Evolutionary conservation across 2,113 vertebrate genomes (phyloP), one percentile per base, ranked within the genome.

Genomic region (Sapayoa aenigma): DNA sequence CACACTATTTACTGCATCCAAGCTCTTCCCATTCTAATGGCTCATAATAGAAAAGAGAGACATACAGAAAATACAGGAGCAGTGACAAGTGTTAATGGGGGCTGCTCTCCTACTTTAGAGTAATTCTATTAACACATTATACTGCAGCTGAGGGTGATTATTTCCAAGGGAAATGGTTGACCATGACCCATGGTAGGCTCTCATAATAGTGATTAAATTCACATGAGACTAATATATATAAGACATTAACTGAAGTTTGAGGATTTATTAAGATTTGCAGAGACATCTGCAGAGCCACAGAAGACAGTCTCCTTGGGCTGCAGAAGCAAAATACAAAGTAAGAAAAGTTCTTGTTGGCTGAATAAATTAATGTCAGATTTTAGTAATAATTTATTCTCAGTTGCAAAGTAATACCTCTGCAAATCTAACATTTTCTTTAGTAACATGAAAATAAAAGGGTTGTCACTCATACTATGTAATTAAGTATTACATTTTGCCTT

Each of bases 81-180:
- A 16, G 24, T 69, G 95, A 89, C 88, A 94, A 92, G 91, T 84
- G 94, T 79, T 97, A 95, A 96, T 86, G 78, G 93, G 86, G 86
- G 75, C 92, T 74, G 72, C 94, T 93, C 65, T 73, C 69, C 75
- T 65, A 72, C 80, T 95, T 89, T 95, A 86, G 85, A 97, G 91
- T 88, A 95, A 93, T 94, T 92, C 93, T 94, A 91, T 92, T 94
- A 93, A 69, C 93, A 78, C 95, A 88, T 96, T 86, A 92, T 73
- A 65, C 85, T 90, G 90, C 93, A 96, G 50, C 88, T 41, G 88
- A 97, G 95, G 75, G 81, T 95, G 95, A 97, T 97, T 96, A 94
- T 96, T 96, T 97, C 88, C 93, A 73, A 87, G 90, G 81, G 87
- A 97, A 96, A 92, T 94, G 68, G 39, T 12, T 90, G 13, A 77